Percentiles rank a stretch among this genome's conserved stretches.
These are phyloP conservation scores for Pogoniulus pusillus DNA, from an alignment of 2,797 vertebrate genomes.

Conservation along the genomic window DNA sequence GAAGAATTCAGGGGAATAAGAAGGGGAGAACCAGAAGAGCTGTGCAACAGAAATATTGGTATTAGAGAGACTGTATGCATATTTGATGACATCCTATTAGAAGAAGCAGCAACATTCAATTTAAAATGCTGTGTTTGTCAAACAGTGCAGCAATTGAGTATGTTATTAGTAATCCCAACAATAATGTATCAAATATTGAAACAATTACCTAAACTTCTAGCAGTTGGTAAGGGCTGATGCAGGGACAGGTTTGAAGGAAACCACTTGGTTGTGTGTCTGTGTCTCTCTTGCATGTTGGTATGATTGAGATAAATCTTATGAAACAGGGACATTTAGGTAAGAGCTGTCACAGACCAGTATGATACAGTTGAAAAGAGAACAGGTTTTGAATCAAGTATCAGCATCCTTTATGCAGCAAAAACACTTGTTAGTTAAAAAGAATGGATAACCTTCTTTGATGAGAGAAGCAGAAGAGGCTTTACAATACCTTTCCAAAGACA, in stretches of 20 bases:
- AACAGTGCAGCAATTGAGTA: background rate
- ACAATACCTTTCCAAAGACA: background rate
- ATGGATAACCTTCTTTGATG: background rate
- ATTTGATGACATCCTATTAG: background rate
- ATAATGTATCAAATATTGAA: slow-evolving; percentile 33
- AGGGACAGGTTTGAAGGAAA: background rate
- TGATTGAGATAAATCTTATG: background rate
- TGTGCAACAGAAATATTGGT: background rate
- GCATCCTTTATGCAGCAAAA: background rate
- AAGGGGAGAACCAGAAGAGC: background rate
- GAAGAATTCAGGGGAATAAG: background rate
- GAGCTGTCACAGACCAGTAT: background rate
- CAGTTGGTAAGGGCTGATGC: background rate
- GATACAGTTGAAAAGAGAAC: background rate
- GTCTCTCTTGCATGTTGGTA: background rate
- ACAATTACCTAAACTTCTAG: background rate
- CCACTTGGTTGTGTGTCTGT: background rate
- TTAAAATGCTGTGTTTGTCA: slow-evolving; percentile 23
- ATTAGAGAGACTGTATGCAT: background rate
- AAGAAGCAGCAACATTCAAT: background rate
- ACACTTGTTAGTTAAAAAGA: background rate
- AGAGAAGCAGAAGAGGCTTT: background rate
- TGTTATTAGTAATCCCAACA: background rate
- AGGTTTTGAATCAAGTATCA: background rate
- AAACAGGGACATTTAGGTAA: background rate